Conservation (phyloP, 2,113 vertebrate genomes). For the Chamaetylas fuelleborni region DNA sequence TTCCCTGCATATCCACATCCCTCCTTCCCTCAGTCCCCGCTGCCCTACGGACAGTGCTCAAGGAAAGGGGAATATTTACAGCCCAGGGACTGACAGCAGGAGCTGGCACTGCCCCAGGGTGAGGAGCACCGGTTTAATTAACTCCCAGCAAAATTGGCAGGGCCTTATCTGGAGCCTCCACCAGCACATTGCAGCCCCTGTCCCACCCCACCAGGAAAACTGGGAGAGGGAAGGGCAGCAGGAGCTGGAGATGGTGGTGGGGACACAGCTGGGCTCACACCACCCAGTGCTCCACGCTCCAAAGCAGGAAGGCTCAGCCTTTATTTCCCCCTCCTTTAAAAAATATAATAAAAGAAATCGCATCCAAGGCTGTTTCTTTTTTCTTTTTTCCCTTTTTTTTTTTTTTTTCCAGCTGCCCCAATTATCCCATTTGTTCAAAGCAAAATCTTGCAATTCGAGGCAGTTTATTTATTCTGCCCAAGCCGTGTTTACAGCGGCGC, state of each 20-base stretch:
- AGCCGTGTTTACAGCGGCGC: constrained; percentile 53
- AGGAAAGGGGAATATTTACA: background rate
- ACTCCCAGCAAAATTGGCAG: constrained; percentile 38
- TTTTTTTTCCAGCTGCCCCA: constrained; percentile 58
- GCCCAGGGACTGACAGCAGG: background rate
- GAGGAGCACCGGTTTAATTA: constrained; percentile 52
- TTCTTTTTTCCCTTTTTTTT: background rate
- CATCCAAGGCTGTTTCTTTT: constrained; percentile 36
- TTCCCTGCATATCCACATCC: background rate
- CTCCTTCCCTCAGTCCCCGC: background rate
- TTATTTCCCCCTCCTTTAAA: background rate
- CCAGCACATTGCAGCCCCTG: background rate
- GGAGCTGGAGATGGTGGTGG: background rate
- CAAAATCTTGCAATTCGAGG: constrained; percentile 63
- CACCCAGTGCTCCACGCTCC: background rate
- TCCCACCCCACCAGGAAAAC: background rate
- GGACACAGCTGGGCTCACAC: background rate
- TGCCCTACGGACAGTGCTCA: background rate
- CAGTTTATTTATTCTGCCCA: constrained; percentile 68
- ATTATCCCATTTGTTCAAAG: constrained; percentile 75
- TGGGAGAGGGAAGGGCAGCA: background rate
- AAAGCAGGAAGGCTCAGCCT: background rate
- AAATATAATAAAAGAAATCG: background rate
- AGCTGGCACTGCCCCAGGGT: background rate
- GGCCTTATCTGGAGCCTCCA: background rate